Base-by-base conservation (phyloP, 2,888 invertebrate genomes). In the Coelinius sp. region DNA sequence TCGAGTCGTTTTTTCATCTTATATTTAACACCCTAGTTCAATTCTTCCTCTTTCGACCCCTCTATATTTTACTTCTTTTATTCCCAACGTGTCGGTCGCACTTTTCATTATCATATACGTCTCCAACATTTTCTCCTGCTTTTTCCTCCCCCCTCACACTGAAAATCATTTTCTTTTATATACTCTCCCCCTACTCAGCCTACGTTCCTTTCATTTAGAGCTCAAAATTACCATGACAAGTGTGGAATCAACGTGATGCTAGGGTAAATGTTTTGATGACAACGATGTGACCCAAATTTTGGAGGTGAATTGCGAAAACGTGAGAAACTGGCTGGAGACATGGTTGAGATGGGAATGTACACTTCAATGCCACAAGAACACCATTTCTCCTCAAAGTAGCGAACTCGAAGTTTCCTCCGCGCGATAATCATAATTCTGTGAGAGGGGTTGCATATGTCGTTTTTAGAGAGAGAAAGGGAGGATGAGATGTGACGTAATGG, bases 361-460 rank as follows among this genome's bases (percentile, higher is more conserved):
- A 49, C 20, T 49, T 49, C 20, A 49, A 20, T 49, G 46, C 20
- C 20, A 49, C 20, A 49, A 49, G 46, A 49, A 49, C 46, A 49
- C 20, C 46, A 49, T 41, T 46, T n/a, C n/a, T n/a, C 52, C 24
- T 20, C 25, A 25, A 69, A 24, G 59, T 20, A 49, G 31, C 35
- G 31, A 64, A 44, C 25, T 41, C 46, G n/a, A 73, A 73, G 46
- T 73, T 73, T 52, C 68, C 56, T 12, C 59, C n/a, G 44, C n/a
- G 31, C 56, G 53, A 25, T 59, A 73, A 70, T 72, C 41, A 44
- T 65, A 69, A 68, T 31, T 66, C 24, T 53, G 56, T 53, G 31
- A 14, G 22, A 14, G 14, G 46, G 46, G 17, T 49, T 53, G 52
- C 70, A 70, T 64, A 62, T 73, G 70, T 75, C 68, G 56, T 62